Evolutionary conservation across 2,888 invertebrate genomes (phyloP), one percentile per base, ranked within the genome.

Genomic region (Cheilosia soror): DNA sequence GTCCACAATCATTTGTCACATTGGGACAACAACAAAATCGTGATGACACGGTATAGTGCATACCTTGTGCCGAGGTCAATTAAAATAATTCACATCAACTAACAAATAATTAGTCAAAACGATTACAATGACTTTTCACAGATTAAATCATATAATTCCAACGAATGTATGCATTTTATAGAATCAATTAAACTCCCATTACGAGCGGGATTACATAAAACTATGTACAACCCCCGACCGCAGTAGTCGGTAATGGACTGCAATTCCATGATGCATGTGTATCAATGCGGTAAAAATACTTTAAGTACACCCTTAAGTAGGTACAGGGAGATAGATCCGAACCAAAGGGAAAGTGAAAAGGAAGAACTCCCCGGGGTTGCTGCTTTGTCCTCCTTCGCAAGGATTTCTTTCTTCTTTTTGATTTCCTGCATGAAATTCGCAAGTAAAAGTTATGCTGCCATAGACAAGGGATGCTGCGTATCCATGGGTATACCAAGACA

Each of bases 371-470:
- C 20, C 5, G 15, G 7, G 7, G 47, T 3, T 9, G 40, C 0
- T 47, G 5, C 47, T 6, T 47, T 15, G 47, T 15, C 47, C 47
- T 15, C 47, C 15, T 20, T 47, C 13, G 27, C 15, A 20, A n/a
- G 11, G 55, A 66, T 13, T 33, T 44, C 44, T 42, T 62, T 49
- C 69, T 57, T 58, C 29, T 44, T n/a, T 5, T 37, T n/a, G n/a
- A n/a, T n/a, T 4, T 37, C 3, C 47, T 47, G 37, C 63, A 58
- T 68, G 37, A 63, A 73, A 63, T 75, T 84, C 65, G 51, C 79
- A 79, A 84, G 83, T 79, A 84, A 79, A 79, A 84, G 83, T 84
- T 84, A 51, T 84, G 79, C 65, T 84, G 47, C 62, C 68, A 75
- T 68, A 68, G 73, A 57, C 72, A 72, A 68, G 53, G 55, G 53